These are phyloP conservation scores for Eudasyphora cyanicolor DNA, from an alignment of 2,888 invertebrate genomes.

Conservation along the genomic window DNA sequence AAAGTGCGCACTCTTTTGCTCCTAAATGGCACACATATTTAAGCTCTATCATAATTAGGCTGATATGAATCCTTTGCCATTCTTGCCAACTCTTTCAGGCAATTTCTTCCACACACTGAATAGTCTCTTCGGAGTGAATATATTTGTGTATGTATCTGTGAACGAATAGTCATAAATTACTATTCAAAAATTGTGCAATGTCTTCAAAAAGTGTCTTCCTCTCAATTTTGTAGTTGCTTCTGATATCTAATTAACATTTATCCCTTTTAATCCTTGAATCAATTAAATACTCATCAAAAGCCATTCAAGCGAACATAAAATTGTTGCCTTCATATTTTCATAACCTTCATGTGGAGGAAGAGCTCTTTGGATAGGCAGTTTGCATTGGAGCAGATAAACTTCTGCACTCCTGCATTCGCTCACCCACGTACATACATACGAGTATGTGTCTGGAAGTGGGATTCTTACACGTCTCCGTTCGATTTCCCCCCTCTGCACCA, in stretches of 20 bases:
- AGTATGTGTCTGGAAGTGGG: not conserved
- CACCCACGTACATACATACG: not conserved
- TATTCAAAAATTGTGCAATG: constrained; percentile 9
- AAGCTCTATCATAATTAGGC: not conserved
- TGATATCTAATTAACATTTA: constrained; percentile 26
- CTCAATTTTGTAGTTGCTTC: not conserved
- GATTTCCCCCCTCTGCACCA: not conserved
- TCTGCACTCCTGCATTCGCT: not conserved
- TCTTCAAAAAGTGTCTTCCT: constrained; percentile 1
- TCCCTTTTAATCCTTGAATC: constrained; percentile 32
- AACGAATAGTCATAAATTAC: not conserved
- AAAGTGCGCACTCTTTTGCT: not conserved
- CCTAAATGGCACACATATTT: not conserved
- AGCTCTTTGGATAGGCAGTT: not conserved
- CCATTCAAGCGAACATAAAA: constrained; percentile 26
- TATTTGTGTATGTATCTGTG: not conserved
- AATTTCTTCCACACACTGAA: not conserved
- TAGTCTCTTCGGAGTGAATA: too few relatives aligned
- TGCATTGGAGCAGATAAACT: not conserved
- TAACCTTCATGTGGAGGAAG: not conserved
- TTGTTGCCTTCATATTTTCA: constrained; percentile 7
- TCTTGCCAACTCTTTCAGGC: not conserved
- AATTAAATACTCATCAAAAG: constrained; percentile 32
- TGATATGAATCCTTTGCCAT: not conserved
- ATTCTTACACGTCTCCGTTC: not conserved